These are phyloP conservation scores for Aegotheles bennettii DNA, from an alignment of 2,113 vertebrate genomes.

Conservation along the genomic window DNA sequence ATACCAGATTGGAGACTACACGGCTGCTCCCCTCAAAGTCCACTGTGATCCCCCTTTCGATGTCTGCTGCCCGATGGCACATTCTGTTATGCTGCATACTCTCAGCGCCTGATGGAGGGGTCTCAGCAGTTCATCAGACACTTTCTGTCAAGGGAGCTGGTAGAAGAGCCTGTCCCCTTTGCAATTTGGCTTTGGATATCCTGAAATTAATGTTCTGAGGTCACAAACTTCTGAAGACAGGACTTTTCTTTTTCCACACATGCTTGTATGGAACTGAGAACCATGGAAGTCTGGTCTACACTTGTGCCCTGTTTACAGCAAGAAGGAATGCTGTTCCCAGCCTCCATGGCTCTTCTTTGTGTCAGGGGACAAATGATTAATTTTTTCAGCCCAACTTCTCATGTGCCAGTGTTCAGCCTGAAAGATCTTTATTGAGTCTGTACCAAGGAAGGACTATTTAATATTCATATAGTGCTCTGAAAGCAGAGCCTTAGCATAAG, in stretches of 20 bases:
- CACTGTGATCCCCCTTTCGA: neutral
- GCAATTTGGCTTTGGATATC: accelerated
- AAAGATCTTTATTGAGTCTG: neutral
- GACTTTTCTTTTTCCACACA: neutral
- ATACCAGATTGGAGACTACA: neutral
- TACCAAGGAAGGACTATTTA: neutral
- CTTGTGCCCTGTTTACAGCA: neutral
- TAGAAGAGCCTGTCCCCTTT: neutral
- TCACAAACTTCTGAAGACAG: neutral
- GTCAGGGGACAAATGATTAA: neutral
- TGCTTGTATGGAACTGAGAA: neutral
- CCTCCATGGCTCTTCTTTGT: neutral
- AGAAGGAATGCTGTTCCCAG: neutral
- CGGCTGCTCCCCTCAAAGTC: neutral
- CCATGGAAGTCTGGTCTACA: neutral
- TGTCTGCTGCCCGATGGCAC: accelerated
- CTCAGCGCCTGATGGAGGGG: accelerated
- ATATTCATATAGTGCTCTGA: neutral
- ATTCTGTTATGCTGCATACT: neutral
- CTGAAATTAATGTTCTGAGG: neutral
- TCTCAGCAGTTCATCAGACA: neutral
- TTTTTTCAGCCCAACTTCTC: neutral
- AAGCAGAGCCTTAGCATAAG: neutral
- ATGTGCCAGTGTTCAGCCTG: neutral
- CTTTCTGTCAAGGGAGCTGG: neutral